Percentiles rank a stretch among this genome's conserved stretches.
Conservation (phyloP, 2,888 invertebrate species). For the Lochmaea capreae region DNA sequence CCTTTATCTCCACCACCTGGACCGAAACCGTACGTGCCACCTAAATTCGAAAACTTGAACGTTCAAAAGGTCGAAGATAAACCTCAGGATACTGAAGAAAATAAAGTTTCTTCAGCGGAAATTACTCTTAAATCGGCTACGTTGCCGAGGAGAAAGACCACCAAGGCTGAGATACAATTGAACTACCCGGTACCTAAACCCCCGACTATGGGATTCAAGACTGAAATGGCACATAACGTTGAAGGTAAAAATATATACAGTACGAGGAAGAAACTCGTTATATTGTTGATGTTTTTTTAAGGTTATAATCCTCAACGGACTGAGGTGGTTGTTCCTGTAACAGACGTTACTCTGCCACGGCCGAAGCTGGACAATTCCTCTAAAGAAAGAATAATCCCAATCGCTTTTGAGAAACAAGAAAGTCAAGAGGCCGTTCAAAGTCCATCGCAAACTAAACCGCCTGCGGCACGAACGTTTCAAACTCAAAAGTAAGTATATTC, state of each 20-base stretch:
- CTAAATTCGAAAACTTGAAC: conserved; percentile 51
- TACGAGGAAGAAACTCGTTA: too few relatives aligned
- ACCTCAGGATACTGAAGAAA: conserved; percentile 56
- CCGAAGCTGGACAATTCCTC: conserved; percentile 37
- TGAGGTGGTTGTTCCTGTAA: conserved; percentile 71
- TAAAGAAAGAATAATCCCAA: conserved; percentile 77
- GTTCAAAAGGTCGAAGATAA: conserved; percentile 52
- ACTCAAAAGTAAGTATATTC: conserved; percentile 62
- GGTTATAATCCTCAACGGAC: conserved; percentile 66
- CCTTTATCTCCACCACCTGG: conserved; percentile 53
- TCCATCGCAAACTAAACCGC: conserved; percentile 64
- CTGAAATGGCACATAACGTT: conserved; percentile 73
- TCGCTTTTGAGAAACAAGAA: conserved; percentile 66
- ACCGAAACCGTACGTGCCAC: conserved; percentile 57
- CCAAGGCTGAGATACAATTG: conserved; percentile 74
- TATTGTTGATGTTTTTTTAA: background rate
- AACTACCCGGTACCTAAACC: conserved; percentile 67
- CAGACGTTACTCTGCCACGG: conserved; percentile 52
- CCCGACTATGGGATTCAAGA: conserved; percentile 69
- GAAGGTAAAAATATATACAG: conserved; percentile 44
- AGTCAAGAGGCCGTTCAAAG: conserved; percentile 55
- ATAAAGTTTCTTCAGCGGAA: conserved; percentile 73
- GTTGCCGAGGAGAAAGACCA: conserved; percentile 73
- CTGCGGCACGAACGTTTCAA: conserved; percentile 66
- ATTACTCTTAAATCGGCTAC: conserved; percentile 77